Evolutionary conservation across 1,140 invertebrate species (phyloP).

Genomic region (Drosophila triauraria): DNA sequence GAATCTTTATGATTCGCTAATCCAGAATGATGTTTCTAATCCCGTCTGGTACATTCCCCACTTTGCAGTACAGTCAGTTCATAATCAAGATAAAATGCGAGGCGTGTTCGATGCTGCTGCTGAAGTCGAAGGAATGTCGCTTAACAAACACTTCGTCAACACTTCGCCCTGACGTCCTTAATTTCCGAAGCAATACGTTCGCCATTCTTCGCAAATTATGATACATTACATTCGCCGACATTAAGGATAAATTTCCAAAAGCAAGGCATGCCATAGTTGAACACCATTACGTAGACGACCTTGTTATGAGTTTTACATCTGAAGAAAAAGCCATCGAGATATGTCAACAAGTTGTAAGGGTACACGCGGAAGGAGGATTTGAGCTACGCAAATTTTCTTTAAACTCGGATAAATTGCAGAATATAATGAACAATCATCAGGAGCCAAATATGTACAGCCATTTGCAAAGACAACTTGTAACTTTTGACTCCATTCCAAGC

Average conservation of each 20-base stretch:
- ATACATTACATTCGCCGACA: not conserved
- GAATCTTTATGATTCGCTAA: no score
- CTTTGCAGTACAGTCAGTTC: slow-evolving; percentile 1
- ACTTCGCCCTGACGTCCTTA: slow-evolving; percentile 11
- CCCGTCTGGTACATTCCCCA: not conserved
- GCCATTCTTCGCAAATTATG: slow-evolving; percentile 2
- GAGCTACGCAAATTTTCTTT: slow-evolving; percentile 2
- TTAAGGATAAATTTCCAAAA: not conserved
- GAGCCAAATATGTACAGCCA: not conserved
- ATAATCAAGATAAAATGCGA: not conserved
- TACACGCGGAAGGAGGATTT: slow-evolving; percentile 3
- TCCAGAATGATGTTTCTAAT: not conserved
- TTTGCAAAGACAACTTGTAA: not conserved
- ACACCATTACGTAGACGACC: slow-evolving; percentile 5
- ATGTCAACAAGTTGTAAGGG: slow-evolving; percentile 8
- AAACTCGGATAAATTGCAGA: slow-evolving; percentile 6
- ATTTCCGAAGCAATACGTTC: slow-evolving; percentile 9
- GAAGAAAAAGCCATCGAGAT: not conserved
- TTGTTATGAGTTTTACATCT: no score
- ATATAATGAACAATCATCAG: not conserved
- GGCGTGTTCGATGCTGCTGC: slow-evolving; percentile 1
- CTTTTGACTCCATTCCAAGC: not conserved
- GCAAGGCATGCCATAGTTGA: not conserved
- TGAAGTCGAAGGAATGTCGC: not conserved
- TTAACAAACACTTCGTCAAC: slow-evolving; percentile 1